Evolutionary conservation across 2,797 vertebrate species (phyloP), one percentile per base, ranked within the genome.

Genomic region (Acipenser ruthenus): DNA sequence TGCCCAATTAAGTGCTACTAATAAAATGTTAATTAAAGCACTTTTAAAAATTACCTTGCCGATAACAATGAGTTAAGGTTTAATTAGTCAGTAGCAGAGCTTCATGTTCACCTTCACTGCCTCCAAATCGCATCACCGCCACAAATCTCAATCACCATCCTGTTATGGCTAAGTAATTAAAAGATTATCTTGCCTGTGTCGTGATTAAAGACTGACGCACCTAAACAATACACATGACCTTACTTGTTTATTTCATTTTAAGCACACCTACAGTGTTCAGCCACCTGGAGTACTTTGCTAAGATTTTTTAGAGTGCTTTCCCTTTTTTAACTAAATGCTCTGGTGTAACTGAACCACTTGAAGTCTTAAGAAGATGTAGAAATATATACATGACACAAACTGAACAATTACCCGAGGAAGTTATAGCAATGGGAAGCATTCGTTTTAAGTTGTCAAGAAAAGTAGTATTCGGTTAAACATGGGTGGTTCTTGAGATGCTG

Each of bases 1-100:
- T 78, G 76, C 71, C 74, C 80, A 82, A 86, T 86, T 77, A 83
- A 75, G 68, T 72, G 67, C 71, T 73, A 74, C 78, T 83, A 84
- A 84, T 86, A 80, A 82, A 79, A 83, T 80, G 77, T 80, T 85
- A 86, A 86, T 87, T 83, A 77, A 79, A 79, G 75, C 73, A 64
- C 77, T 79, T 84, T 82, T 74, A 82, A 79, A 75, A 84, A 81
- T 83, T 60, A 82, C 84, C 80, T 78, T 69, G 73, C 77, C 69
- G 69, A 78, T 79, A 79, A 71, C 82, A 80, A 80, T 71, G 77
- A 84, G 78, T 79, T 78, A 77, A 83, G 80, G 80, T 84, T 86
- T 85, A 88, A 87, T 88, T 81, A 83, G 78, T 72, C 73, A 68
- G 79, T 85, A 79, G 84, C 75, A 62, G 66, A 64, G 77, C 63